phyloP scores from a whole-genome alignment of 2,113 vertebrate species.

The Desmodus rotundus region DNA sequence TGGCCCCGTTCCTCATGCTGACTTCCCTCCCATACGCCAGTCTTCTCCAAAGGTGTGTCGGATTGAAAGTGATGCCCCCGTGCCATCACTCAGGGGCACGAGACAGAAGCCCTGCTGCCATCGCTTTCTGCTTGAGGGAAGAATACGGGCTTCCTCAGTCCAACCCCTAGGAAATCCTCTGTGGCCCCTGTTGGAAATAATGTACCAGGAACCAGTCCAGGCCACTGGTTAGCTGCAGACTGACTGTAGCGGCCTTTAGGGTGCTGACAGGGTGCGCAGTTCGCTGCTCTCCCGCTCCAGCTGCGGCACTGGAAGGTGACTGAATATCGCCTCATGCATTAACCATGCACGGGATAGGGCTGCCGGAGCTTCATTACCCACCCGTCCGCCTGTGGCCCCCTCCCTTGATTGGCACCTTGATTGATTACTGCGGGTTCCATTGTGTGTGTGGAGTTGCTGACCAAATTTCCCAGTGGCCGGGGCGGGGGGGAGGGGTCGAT shows the following conservation, averaged over 20 bases:
- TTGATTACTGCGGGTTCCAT: neutral
- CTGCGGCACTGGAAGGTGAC: neutral
- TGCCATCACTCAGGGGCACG: neutral
- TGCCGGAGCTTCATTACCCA: neutral
- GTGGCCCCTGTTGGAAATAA: neutral
- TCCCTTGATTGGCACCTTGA: conserved; percentile 20
- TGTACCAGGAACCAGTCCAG: neutral
- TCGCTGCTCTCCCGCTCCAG: neutral
- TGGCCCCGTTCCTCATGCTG: neutral
- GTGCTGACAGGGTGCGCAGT: neutral
- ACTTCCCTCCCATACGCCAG: neutral
- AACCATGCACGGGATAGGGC: neutral
- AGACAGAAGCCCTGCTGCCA: neutral
- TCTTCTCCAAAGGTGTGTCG: neutral
- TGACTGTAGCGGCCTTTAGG: neutral
- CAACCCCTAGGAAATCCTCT: neutral
- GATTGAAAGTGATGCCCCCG: neutral
- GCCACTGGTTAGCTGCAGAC: neutral
- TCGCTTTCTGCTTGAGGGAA: neutral
- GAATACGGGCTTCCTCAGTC: neutral
- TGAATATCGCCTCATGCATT: conserved; percentile 37
- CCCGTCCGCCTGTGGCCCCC: neutral
- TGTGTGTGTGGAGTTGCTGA: neutral
- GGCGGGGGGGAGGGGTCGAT: neutral
- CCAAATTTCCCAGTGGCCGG: neutral